Base-by-base conservation (phyloP, 2,113 vertebrate species). In the Pardalotus punctatus region DNA sequence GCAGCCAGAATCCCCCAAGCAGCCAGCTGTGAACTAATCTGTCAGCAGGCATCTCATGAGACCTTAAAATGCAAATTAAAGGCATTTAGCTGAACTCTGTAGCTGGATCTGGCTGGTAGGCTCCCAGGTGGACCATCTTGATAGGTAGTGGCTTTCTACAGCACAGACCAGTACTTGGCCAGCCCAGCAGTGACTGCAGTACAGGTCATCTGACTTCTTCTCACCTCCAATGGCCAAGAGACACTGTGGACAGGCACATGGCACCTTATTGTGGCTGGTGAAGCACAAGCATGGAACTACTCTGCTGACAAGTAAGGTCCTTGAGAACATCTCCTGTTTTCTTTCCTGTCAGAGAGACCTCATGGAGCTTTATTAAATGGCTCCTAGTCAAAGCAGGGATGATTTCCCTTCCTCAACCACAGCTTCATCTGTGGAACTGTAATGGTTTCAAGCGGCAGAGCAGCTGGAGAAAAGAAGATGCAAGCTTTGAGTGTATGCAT, bases 1-100 rank as follows among this genome's bases (percentile, higher is more conserved):
- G 33, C 40, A 60, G 0, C 6, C 4, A 1, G 14, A 12, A 7
- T 45, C 17, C n/a, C 27, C 48, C 0, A 3, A 58, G 57, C 50
- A 96, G 50, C 64, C n/a, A 31, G 11, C 22, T 23, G 8, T 20
- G 67, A 76, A 36, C 43, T 36, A 9, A 58, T 42, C 23, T 48
- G 22, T 50, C 31, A 7, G 24, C 3, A 54, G n/a, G 21, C 50
- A 20, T 45, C 1, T 0, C 22, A 21, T 65, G 56, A 45, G 78
- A 73, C 57, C 11, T 28, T 22, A 9, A 18, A 36, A 10, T 6
- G 24, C 42, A 61, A 65, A n/a, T 65, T 19, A 23, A 83, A 57
- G 71, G 6, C 2, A 2, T 72, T 15, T 9, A 82, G 20, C 29
- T 56, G 50, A 84, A 42, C 19, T 33, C 38, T 36, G 0, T 22